Conservation (phyloP, 2,888 invertebrate genomes). For the Apotomis turbidana region DNA sequence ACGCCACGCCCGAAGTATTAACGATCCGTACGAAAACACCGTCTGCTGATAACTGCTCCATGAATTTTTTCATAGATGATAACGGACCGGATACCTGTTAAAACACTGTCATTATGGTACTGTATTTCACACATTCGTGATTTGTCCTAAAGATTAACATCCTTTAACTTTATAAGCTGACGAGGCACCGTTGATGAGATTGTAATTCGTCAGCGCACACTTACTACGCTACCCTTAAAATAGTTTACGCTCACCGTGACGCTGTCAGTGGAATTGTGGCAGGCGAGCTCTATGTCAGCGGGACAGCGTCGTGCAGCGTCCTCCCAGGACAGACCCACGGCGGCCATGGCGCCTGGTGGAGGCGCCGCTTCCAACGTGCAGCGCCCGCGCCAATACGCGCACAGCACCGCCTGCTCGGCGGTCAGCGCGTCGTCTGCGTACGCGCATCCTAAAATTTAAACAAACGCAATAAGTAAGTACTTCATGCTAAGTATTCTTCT, state of each 20-base stretch:
- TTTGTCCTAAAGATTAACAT: too few relatives aligned
- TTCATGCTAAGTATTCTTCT: too few relatives aligned
- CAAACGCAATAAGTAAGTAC: too few relatives aligned
- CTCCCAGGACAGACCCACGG: too few relatives aligned
- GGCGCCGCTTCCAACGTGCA: constrained; percentile 90
- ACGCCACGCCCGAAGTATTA: constrained; percentile 94
- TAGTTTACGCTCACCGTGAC: constrained; percentile 85
- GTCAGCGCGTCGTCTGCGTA: constrained; percentile 98
- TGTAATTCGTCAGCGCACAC: too few relatives aligned
- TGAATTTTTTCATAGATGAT: constrained; percentile 86
- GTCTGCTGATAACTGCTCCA: constrained; percentile 87
- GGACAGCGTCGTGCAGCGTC: too few relatives aligned
- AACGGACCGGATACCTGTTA: constrained; percentile 91
- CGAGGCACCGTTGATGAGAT: too few relatives aligned
- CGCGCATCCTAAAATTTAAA: constrained; percentile 88
- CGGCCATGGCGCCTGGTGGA: constrained; percentile 92
- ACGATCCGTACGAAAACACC: constrained; percentile 93
- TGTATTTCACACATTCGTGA: not conserved
- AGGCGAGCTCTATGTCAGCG: too few relatives aligned
- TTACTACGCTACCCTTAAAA: too few relatives aligned
- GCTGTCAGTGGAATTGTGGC: too few relatives aligned
- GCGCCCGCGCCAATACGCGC: constrained; percentile 96
- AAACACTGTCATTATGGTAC: not conserved
- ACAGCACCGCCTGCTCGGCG: constrained; percentile 95
- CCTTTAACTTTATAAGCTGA: too few relatives aligned